Percentiles rank a stretch among this genome's conserved stretches.
phyloP scores from a whole-genome alignment of 2,113 vertebrate genomes.

The Heterochromis multidens region DNA sequence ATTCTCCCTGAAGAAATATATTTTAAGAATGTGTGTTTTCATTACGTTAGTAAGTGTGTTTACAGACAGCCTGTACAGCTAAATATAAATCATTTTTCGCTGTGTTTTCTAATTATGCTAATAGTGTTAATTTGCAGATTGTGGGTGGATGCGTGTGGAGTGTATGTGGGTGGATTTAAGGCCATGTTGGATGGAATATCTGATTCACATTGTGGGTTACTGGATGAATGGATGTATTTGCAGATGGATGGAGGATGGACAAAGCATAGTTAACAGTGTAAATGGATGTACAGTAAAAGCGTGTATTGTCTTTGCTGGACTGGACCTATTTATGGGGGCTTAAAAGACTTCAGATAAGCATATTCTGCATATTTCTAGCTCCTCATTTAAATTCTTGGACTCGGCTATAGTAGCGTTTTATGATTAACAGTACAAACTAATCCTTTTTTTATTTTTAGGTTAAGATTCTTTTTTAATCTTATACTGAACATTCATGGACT shows the following conservation, averaged over 20 bases:
- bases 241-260: neutral
- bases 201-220: neutral
- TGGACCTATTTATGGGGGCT: neutral
- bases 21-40: neutral
- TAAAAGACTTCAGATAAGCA: neutral
- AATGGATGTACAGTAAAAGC: neutral
- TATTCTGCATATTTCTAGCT: neutral
- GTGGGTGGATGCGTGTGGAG: neutral
- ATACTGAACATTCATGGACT: no score
- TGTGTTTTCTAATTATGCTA: neutral
- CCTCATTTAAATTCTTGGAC: neutral
- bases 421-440: rapidly evolving
- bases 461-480: no score
- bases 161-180: neutral
- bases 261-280: neutral
- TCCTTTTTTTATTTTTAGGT: neutral
- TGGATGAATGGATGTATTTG: neutral
- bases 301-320: neutral
- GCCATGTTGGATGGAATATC: neutral
- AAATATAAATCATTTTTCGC: neutral
- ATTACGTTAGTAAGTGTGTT: neutral
- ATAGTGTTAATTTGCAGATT: neutral
- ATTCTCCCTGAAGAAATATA: neutral
- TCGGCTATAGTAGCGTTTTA: neutral
- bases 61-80: neutral